Percentiles rank a stretch among this genome's conserved stretches.
phyloP scores from a whole-genome alignment of 2,113 vertebrate genomes.

The Donacobius atricapilla region DNA sequence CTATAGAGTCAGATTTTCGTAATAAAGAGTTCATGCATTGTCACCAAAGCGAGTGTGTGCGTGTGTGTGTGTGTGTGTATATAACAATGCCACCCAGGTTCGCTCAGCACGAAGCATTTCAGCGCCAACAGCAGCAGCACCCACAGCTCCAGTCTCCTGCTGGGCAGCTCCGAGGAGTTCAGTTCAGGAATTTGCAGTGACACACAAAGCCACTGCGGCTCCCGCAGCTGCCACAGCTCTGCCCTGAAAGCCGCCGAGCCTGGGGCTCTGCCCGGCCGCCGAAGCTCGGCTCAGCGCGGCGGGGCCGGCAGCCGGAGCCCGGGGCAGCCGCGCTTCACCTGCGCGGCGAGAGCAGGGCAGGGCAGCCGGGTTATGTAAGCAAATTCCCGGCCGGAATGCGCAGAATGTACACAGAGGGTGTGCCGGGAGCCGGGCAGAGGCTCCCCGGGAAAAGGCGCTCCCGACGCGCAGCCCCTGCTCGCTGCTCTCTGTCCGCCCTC shows the following conservation, averaged over 20 bases:
- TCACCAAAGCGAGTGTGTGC: no score
- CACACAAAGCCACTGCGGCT: neutral
- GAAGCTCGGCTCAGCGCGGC: neutral
- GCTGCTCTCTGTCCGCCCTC: neutral
- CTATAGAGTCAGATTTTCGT: no score
- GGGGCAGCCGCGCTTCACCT: constrained; percentile 30
- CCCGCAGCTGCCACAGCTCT: neutral
- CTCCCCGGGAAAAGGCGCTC: neutral
- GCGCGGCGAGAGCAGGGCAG: neutral
- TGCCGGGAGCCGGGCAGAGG: constrained; percentile 25
- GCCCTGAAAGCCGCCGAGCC: neutral
- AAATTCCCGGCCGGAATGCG: constrained; percentile 57
- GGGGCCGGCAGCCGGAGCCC: neutral
- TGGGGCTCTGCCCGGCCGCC: neutral
- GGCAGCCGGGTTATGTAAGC: constrained; percentile 55
- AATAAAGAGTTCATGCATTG: no score
- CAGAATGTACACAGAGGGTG: constrained; percentile 58
- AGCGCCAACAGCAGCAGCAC: neutral
- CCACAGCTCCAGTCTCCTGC: neutral
- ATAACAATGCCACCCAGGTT: no score
- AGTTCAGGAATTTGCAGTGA: neutral
- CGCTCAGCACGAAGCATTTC: neutral
- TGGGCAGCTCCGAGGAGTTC: neutral
- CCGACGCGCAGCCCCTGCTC: neutral
- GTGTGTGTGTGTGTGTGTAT: no score